Evolutionary conservation across 2,113 vertebrate genomes (phyloP).

Genomic region (Heterocephalus glaber): DNA sequence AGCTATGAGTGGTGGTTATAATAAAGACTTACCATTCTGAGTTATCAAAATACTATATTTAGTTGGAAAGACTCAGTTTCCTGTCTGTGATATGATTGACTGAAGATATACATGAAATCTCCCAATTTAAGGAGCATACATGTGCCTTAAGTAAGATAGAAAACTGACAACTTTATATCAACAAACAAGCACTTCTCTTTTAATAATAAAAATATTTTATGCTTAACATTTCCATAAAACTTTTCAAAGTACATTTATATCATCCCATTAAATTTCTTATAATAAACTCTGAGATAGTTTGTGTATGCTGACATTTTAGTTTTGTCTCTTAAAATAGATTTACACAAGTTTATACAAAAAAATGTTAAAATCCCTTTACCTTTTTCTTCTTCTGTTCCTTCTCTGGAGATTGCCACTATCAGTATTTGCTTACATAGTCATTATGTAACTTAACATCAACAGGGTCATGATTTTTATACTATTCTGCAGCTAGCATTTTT

Average conservation of each 20-base stretch:
- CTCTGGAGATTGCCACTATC: background rate
- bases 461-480: background rate
- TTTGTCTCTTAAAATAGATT: slow-evolving; percentile 48
- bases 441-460: background rate
- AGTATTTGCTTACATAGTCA: background rate
- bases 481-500: background rate
- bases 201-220: background rate
- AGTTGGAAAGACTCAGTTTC: background rate
- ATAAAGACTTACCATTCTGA: background rate
- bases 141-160: slow-evolving; percentile 3
- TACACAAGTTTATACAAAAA: background rate
- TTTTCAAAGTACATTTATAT: background rate
- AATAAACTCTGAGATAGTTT: background rate
- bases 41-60: background rate
- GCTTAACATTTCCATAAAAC: background rate
- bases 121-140: background rate
- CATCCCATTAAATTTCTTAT: background rate
- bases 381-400: background rate
- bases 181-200: background rate
- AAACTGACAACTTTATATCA: background rate
- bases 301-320: background rate
- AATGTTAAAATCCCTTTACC: background rate
- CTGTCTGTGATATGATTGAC: background rate
- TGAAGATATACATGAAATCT: background rate
- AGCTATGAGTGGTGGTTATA: background rate